Base-by-base conservation (phyloP, 2,797 vertebrate genomes). In the Gila robusta region DNA sequence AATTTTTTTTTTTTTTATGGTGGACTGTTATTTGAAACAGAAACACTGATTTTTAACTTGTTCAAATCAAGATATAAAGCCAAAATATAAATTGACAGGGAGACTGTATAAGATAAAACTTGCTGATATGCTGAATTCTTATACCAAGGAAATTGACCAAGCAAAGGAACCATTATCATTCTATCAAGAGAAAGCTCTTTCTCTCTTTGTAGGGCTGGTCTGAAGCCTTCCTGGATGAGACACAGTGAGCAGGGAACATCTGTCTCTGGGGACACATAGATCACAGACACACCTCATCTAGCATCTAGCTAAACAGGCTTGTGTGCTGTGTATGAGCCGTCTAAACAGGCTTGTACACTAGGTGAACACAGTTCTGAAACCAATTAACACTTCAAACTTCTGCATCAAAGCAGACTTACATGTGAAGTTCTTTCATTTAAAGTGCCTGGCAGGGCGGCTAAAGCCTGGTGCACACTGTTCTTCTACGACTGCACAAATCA, bases 241-340 rank as follows among this genome's bases (percentile, higher is more conserved):
- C 3, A 28, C 21, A 17, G 76, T 19, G 23, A 19, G 56, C 37
- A 64, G 77, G 56, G 35, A 79, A 64, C 56, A 79, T 59, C 21
- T 62, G 56, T 79, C 77, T 64, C 77, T 28, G 4, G 23, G 16
- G 54, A 78, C 21, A 71, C 79, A 59, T 14, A 52, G 26, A 73
- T 62, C 56, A 28, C 41, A 86, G 71, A 81, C 79, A 77, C 71
- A 47, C n/a, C 62, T 81, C 21, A 67, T 47, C 59, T 41, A 12
- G 62, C n/a, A 82, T 62, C 8, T 79, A n/a, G 16, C 37, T 59
- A 37, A 79, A 67, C 17, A 49, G 39, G 5, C n/a, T 21, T 10
- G 6, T 28, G 41, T 32, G 32, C 32, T 32, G 32, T 21, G 71
- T 49, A 82, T 78, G 73, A 82, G 64, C 37, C 10, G 6, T 47